Percentiles rank a stretch among this genome's conserved stretches.
phyloP scores from a whole-genome alignment of 2,113 vertebrate species.

The Chaenocephalus aceratus region DNA sequence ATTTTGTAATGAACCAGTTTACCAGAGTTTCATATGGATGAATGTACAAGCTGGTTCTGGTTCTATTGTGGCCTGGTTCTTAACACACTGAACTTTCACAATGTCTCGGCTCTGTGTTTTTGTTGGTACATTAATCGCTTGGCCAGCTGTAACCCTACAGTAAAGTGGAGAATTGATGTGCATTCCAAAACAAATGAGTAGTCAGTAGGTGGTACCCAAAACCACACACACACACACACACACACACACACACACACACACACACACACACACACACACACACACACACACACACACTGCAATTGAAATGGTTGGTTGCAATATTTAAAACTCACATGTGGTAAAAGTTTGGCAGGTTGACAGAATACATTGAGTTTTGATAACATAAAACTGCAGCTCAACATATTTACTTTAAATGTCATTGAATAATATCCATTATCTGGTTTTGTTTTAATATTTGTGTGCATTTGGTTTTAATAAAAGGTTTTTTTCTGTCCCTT shows the following conservation, averaged over 20 bases:
- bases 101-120: conserved; percentile 63
- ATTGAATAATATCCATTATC: neutral
- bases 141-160: conserved; percentile 77
- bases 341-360: neutral
- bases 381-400: neutral
- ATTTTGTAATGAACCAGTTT: conserved; percentile 44
- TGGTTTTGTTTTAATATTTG: conserved; percentile 2
- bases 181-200: conserved; percentile 82
- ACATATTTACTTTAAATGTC: neutral
- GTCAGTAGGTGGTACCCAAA: conserved; percentile 35
- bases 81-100: conserved; percentile 71
- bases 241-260: conserved; percentile 3
- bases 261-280: neutral
- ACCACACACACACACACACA: neutral
- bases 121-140: conserved; percentile 73
- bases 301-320: no score
- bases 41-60: conserved; percentile 75
- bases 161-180: conserved; percentile 78
- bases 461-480: conserved; percentile 30
- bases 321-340: no score
- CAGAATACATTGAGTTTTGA: neutral
- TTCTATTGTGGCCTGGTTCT: conserved; percentile 71
- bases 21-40: conserved; percentile 56
- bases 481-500: conserved; percentile 25
- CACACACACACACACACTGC: neutral